Evolutionary conservation across 2,113 vertebrate genomes (phyloP).

Genomic region (Piaya cayana): DNA sequence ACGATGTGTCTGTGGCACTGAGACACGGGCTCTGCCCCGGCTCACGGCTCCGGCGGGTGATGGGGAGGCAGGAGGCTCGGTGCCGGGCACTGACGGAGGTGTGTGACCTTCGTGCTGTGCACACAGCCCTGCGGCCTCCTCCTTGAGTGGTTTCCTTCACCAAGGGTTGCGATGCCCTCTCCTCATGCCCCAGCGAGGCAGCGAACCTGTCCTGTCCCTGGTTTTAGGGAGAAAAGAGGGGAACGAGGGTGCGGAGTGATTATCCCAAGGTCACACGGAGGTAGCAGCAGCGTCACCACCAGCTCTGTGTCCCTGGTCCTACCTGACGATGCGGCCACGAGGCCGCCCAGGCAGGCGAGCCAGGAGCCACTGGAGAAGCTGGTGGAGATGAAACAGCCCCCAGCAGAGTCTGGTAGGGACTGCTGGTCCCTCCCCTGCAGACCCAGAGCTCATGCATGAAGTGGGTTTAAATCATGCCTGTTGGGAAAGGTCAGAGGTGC

Average conservation of each 20-base stretch:
- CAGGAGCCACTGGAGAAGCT: not conserved
- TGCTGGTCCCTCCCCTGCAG: fast-evolving
- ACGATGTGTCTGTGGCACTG: not conserved
- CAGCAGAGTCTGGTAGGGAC: not conserved
- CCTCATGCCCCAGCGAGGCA: fast-evolving
- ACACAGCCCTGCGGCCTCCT: fast-evolving
- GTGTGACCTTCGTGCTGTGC: not conserved
- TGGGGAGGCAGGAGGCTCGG: not conserved
- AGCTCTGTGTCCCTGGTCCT: not conserved
- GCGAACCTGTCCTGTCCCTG: fast-evolving
- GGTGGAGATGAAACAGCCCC: fast-evolving
- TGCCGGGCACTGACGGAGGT: not conserved
- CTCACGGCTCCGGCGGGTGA: fast-evolving
- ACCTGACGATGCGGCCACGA: fast-evolving
- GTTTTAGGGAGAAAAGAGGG: not conserved
- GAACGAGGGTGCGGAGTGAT: not conserved
- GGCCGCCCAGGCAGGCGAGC: not conserved
- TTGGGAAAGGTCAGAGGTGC: not conserved
- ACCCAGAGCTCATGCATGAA: not conserved
- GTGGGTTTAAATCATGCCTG: not conserved
- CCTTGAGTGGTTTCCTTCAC: fast-evolving
- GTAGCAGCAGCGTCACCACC: not conserved
- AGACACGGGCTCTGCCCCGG: fast-evolving
- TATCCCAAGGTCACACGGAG: conserved; percentile 45
- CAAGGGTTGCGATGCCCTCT: not conserved